Base-by-base conservation (phyloP, 1,140 invertebrate species). In the Dinoponera quadriceps region DNA sequence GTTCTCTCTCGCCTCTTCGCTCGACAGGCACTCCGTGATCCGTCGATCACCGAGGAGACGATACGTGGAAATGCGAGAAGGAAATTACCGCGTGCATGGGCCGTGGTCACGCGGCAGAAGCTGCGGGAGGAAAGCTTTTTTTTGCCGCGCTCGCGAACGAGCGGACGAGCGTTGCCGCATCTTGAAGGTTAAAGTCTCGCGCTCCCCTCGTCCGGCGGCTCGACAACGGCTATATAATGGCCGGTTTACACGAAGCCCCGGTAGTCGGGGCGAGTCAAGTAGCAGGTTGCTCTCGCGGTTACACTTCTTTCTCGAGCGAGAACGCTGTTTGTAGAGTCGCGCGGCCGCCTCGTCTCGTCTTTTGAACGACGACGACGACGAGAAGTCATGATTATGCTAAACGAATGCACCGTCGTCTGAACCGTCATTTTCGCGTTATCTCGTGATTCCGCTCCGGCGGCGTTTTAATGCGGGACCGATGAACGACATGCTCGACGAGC, bases 361-460 rank as follows among this genome's bases (percentile, higher is more conserved):
- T n/a, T 44, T 44, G 38, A 44, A 44, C 38, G 38, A 44, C 33
- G 38, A 44, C 38, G 38, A 48, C 51, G 49, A 44, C 38, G 68
- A 33, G 29, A 27, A 16, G 49, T 55, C 51, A 51, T 14, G 51
- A 18, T 71, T 71, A 71, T 71, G 48, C 51, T 22, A 38, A 55
- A 55, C 25, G 27, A 71, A 71, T 71, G 27, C 14, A n/a, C n/a
- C n/a, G n/a, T n/a, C n/a, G 29, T 14, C 29, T 22, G 13, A 55
- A 72, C 51, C 69, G 29, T 38, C 69, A 55, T 72, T 55, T 38
- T 38, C 51, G 49, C 27, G 51, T 57, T 72, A 55, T 72, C 27
- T 29, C n/a, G 9, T 11, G 38, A 44, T 44, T 44, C 38, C 38
- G 38, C 38, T 44, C 38, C 9, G 38, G 3, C 38, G 38, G 38